Percentiles rank a stretch among this genome's conserved stretches.
These are phyloP conservation scores for Eilema griseolum DNA, from an alignment of 2,888 invertebrate genomes.

Conservation along the genomic window DNA sequence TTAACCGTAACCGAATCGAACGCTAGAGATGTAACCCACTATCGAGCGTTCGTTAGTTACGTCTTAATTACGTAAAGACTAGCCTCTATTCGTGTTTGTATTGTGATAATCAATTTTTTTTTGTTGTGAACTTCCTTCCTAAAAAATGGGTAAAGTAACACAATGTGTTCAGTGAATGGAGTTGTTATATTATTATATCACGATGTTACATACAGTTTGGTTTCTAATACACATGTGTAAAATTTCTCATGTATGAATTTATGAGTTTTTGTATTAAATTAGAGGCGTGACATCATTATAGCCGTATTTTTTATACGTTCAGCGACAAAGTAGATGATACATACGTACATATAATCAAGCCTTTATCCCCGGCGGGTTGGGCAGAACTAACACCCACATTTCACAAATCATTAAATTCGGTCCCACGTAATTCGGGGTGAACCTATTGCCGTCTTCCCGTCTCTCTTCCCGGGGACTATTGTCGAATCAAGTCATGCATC, in stretches of 20 bases:
- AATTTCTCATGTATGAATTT: background rate
- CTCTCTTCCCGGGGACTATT: too few species aligned
- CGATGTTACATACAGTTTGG: background rate
- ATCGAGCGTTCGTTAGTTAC: conserved; percentile 17
- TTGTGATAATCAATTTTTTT: conserved; percentile 4
- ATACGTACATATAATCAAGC: too few species aligned
- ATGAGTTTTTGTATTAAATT: background rate
- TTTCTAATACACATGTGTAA: background rate
- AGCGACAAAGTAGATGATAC: too few species aligned
- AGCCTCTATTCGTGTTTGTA: conserved; percentile 9
- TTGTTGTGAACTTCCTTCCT: conserved; percentile 12
- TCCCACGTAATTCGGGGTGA: too few species aligned
- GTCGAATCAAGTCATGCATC: too few species aligned
- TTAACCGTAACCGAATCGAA: conserved; percentile 36
- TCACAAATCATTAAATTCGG: too few species aligned
- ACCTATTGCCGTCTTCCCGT: too few species aligned
- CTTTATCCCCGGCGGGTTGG: too few species aligned
- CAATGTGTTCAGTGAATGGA: background rate
- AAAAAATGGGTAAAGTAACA: background rate
- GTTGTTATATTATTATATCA: background rate
- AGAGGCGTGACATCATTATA: background rate
- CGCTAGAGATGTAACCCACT: conserved; percentile 36
- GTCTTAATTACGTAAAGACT: conserved; percentile 29
- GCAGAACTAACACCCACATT: too few species aligned
- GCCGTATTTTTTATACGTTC: too few species aligned